A percentile compares a stretch with the other conserved stretches of the same genome.
phyloP scores from a whole-genome alignment of 1,140 invertebrate species.

The Caenorhabditis tropicalis region DNA sequence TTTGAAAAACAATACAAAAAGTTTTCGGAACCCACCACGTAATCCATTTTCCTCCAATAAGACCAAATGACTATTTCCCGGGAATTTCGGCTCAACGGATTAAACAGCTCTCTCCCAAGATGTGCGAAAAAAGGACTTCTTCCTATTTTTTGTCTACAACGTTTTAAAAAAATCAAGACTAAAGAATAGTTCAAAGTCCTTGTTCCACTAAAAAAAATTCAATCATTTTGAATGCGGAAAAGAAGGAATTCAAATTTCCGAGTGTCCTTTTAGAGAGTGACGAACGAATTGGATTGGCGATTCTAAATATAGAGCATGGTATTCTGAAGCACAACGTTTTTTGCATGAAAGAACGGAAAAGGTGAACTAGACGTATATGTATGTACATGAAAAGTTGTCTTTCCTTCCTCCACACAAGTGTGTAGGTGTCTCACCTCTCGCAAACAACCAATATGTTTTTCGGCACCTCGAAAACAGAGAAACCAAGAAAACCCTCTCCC shows the following conservation, averaged over 20 bases:
- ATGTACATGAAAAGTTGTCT: background rate
- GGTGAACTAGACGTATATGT: background rate
- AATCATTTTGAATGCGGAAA: background rate
- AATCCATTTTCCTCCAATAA: background rate
- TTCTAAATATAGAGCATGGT: background rate
- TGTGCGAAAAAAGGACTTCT: constrained; percentile 16
- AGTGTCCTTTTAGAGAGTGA: background rate
- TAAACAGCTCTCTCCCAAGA: background rate
- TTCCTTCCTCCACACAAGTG: background rate
- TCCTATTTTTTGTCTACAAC: background rate
- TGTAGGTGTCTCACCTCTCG: constrained; percentile 20
- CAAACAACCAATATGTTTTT: constrained; percentile 36
- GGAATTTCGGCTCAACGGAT: background rate
- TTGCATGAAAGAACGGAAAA: background rate
- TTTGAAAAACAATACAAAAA: no score
- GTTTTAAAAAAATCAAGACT: no score
- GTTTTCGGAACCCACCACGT: no score
- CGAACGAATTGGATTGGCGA: background rate
- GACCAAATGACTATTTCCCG: background rate
- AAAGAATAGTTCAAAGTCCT: background rate
- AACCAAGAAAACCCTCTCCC: background rate
- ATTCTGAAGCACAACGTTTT: no score
- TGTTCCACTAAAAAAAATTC: background rate
- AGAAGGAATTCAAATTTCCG: background rate
- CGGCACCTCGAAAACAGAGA: background rate